These are phyloP conservation scores for Harpalus rubripes DNA, from an alignment of 2,888 invertebrate genomes.

Conservation along the genomic window DNA sequence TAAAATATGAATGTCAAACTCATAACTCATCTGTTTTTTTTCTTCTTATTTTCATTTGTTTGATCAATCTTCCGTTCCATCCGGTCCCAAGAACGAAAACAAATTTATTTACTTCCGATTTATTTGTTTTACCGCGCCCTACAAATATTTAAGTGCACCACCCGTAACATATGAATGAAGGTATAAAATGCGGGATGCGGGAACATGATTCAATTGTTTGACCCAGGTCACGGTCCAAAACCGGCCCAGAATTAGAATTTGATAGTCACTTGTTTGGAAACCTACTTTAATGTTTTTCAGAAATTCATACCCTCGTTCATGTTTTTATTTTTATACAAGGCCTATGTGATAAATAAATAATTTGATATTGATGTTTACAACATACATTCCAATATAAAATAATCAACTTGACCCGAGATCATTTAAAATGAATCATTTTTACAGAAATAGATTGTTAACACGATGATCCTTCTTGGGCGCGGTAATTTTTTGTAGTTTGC, in stretches of 20 bases:
- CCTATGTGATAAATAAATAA: constrained; percentile 1
- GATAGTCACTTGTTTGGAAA: constrained; percentile 1
- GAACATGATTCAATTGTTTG: constrained; percentile 60
- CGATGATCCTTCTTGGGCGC: constrained; percentile 19
- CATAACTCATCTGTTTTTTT: not conserved
- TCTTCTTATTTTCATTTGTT: constrained; percentile 10
- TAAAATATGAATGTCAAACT: not conserved
- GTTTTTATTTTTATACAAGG: not conserved
- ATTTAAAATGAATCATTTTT: constrained; percentile 35
- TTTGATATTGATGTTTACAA: constrained; percentile 14
- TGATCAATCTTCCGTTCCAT: constrained; percentile 58
- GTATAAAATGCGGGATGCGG: constrained; percentile 16
- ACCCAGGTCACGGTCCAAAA: constrained; percentile 63
- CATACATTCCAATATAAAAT: constrained; percentile 16
- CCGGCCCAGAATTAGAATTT: constrained; percentile 46
- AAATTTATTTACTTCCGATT: constrained; percentile 14
- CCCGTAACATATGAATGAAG: constrained; percentile 39
- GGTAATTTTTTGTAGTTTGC: constrained; percentile 1
- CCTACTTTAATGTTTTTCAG: not conserved
- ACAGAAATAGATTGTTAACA: constrained; percentile 28
- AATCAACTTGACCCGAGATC: constrained; percentile 23
- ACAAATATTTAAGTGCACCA: constrained; percentile 23
- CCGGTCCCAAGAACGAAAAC: constrained; percentile 48
- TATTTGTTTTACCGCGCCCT: constrained; percentile 50
- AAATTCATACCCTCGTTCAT: not conserved